phyloP scores from a whole-genome alignment of 92 coral and sea anemone genomes.

The Virgularia gustaviana region DNA sequence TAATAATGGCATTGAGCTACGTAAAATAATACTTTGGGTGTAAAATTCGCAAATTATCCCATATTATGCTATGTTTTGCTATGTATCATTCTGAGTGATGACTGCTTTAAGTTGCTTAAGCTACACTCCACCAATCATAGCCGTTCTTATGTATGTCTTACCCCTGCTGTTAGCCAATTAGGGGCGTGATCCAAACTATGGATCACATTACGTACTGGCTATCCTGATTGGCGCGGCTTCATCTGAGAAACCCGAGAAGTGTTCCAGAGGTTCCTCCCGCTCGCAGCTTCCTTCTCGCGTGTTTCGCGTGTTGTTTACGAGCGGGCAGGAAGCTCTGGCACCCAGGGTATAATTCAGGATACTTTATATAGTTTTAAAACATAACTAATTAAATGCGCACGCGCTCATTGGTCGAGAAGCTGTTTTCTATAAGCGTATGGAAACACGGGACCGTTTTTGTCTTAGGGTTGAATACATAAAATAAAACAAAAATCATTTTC shows the following conservation, averaged over 20 bases:
- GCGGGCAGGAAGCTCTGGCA: too few species aligned
- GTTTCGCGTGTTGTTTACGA: too few species aligned
- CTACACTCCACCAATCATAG: not conserved
- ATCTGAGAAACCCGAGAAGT: not conserved
- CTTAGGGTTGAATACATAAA: too few species aligned
- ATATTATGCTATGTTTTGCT: not conserved
- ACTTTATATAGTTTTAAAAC: too few species aligned
- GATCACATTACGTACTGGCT: constrained; percentile 2
- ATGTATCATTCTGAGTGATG: constrained; percentile 5
- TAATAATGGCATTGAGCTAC: not conserved
- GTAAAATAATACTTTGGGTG: not conserved
- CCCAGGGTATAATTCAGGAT: too few species aligned
- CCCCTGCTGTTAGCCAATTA: not conserved
- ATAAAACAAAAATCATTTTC: too few species aligned
- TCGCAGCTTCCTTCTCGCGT: too few species aligned
- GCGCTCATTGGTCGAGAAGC: too few species aligned
- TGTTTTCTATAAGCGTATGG: too few species aligned
- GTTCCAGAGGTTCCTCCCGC: too few species aligned
- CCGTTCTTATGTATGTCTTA: not conserved
- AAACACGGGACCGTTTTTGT: too few species aligned
- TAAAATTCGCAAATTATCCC: not conserved
- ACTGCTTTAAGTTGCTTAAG: not conserved
- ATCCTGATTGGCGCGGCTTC: constrained; percentile 15
- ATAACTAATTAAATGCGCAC: too few species aligned
- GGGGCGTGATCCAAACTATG: constrained; percentile 7